A percentile compares a stretch with the other conserved stretches of the same genome.
These are phyloP conservation scores for Loriculus beryllinus DNA, from an alignment of 2,797 vertebrate genomes.

Conservation along the genomic window DNA sequence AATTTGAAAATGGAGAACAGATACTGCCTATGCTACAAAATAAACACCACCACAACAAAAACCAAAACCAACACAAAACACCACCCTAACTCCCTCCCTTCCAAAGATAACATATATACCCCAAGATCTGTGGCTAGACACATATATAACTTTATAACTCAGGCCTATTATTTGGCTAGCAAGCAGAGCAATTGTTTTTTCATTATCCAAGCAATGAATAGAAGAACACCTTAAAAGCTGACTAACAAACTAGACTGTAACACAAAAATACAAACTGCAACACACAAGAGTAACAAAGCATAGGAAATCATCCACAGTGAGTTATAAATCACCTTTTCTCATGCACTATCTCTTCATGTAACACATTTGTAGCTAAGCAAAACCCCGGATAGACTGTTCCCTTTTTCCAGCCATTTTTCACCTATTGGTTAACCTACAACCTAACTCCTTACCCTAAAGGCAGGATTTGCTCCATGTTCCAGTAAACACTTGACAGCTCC, in stretches of 20 bases:
- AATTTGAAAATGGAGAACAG: neutral
- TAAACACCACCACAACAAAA: neutral
- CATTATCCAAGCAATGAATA: neutral
- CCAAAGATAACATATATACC: neutral
- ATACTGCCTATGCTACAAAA: neutral
- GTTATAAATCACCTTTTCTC: neutral
- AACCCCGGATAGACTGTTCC: neutral
- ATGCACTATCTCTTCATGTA: neutral
- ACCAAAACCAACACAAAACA: neutral
- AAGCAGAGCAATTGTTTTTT: neutral
- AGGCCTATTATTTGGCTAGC: neutral
- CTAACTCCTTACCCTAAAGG: conserved; percentile 86
- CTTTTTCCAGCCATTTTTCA: neutral
- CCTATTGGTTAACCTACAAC: neutral
- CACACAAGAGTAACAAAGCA: neutral
- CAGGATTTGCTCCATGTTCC: conserved; percentile 93
- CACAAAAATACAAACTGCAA: neutral
- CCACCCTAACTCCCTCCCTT: neutral
- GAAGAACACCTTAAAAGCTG: neutral
- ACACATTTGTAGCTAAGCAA: neutral
- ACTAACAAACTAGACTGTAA: neutral
- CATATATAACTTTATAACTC: neutral
- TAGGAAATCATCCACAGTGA: neutral
- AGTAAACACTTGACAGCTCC: conserved; percentile 89
- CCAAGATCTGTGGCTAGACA: neutral